These are phyloP conservation scores for Drosophila maculinotata DNA, from an alignment of 2,888 invertebrate species.

Conservation along the genomic window DNA sequence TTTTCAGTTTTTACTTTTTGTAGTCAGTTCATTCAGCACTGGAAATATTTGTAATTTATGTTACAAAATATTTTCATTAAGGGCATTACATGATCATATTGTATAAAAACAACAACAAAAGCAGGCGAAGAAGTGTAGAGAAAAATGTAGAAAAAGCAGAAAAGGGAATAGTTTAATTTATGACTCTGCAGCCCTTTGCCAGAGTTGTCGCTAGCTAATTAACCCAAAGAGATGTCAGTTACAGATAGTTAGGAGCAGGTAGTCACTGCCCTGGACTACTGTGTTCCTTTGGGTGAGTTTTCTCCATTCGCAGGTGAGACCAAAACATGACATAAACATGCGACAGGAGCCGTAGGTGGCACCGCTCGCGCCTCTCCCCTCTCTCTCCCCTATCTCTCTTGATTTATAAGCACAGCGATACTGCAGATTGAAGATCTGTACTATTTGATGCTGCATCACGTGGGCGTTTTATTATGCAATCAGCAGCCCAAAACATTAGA, in stretches of 20 bases:
- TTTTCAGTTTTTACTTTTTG: slow-evolving; percentile 17
- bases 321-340: slow-evolving; percentile 44
- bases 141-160: not conserved
- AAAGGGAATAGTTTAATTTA: slow-evolving; percentile 36
- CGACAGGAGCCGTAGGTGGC: slow-evolving; percentile 63
- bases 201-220: slow-evolving; percentile 57
- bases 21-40: slow-evolving; percentile 21
- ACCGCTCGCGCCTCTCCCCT: slow-evolving; percentile 55
- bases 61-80: slow-evolving; percentile 69
- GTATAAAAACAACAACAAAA: slow-evolving; percentile 7
- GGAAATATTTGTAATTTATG: slow-evolving; percentile 71
- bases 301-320: slow-evolving; percentile 38
- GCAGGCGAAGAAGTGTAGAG: not conserved
- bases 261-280: no score
- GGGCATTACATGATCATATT: slow-evolving; percentile 44
- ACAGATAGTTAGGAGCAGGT: no score
- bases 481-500: slow-evolving; percentile 68
- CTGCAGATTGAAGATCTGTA: slow-evolving; percentile 8
- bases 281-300: not conserved
- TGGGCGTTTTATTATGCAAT: slow-evolving; percentile 81
- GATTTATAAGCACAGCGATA: slow-evolving; percentile 56
- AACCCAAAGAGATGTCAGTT: slow-evolving; percentile 63
- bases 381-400: slow-evolving; percentile 12
- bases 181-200: slow-evolving; percentile 15
- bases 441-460: slow-evolving; percentile 22